Evolutionary conservation across 2,113 vertebrate genomes (phyloP).

Genomic region (Acinonyx jubatus): DNA sequence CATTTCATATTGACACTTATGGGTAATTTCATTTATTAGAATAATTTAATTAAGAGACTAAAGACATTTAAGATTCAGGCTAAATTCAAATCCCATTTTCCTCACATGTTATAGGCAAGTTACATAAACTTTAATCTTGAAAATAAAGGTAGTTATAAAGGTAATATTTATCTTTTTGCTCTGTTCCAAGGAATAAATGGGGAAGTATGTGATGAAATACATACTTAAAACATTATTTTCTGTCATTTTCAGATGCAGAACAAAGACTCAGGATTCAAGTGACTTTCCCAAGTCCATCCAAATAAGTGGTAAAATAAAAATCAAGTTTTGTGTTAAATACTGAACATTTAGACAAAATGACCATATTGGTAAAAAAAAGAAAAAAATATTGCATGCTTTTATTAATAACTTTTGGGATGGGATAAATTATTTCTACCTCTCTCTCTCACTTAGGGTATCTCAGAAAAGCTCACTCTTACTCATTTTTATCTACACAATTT

Average conservation of each 20-base stretch:
- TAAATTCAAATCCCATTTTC: conserved; percentile 13
- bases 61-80: background rate
- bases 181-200: background rate
- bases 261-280: background rate
- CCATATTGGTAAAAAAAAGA: background rate
- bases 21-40: background rate
- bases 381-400: background rate
- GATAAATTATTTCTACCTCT: background rate
- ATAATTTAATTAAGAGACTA: background rate
- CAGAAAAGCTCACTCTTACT: background rate
- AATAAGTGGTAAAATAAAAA: background rate
- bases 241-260: background rate
- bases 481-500: background rate
- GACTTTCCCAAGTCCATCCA: background rate
- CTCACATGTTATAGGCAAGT: background rate
- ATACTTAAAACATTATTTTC: background rate
- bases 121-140: background rate
- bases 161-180: background rate
- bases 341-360: background rate
- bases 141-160: background rate
- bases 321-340: background rate
- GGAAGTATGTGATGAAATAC: background rate
- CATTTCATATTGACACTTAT: background rate
- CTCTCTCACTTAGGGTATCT: background rate
- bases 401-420: background rate